phyloP scores from a whole-genome alignment of 2,797 vertebrate genomes.

The Coranthus polyacanthus region DNA sequence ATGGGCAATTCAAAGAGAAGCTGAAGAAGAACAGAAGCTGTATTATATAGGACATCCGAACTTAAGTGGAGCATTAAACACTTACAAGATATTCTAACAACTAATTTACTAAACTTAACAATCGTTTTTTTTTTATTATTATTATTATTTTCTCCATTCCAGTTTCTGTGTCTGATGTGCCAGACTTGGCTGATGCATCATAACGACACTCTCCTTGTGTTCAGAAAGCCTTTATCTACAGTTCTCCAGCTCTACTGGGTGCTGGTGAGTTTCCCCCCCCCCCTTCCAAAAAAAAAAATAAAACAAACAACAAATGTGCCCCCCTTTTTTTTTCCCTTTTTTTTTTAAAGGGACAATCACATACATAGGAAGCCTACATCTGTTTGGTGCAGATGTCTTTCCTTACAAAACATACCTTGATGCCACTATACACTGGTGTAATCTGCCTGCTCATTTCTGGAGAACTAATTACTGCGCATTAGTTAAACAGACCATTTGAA shows the following conservation, averaged over 20 bases:
- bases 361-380: conserved; percentile 38
- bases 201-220: too few relatives aligned
- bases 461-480: conserved; percentile 80
- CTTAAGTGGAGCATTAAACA: neutral
- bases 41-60: neutral
- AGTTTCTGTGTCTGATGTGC: neutral
- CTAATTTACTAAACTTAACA: neutral
- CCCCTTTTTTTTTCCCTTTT: too few relatives aligned
- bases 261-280: too few relatives aligned
- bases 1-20: conserved; percentile 20
- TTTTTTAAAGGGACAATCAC: conserved; percentile 37
- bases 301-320: too few relatives aligned
- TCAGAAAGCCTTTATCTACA: too few relatives aligned
- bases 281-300: too few relatives aligned
- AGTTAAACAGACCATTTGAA: conserved; percentile 83
- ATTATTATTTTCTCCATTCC: neutral
- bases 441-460: conserved; percentile 66
- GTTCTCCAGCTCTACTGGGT: too few relatives aligned
- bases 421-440: conserved; percentile 47
- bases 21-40: neutral
- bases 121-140: neutral
- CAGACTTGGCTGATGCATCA: too few relatives aligned
- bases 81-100: neutral
- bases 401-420: conserved; percentile 59
- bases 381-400: conserved; percentile 63